phyloP scores from a whole-genome alignment of 2,113 vertebrate species.

The Tachysurus fulvidraco region DNA sequence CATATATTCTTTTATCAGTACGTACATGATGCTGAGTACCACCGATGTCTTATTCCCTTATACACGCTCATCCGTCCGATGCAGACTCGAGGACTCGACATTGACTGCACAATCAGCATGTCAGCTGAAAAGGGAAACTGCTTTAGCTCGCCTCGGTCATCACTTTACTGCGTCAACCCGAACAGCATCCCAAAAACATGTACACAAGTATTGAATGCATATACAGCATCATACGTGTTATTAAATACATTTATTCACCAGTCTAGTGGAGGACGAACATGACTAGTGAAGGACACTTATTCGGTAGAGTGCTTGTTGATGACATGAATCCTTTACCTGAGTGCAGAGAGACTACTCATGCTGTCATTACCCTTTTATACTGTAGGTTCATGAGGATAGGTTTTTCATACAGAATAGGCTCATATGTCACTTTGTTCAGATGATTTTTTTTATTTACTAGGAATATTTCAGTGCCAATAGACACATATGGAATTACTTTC shows the following conservation, averaged over 20 bases:
- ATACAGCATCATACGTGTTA: background rate
- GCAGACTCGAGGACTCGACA: conserved; percentile 26
- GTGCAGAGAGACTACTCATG: background rate
- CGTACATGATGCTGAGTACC: background rate
- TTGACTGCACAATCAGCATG: conserved; percentile 16
- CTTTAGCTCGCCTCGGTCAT: background rate
- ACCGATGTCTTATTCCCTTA: background rate
- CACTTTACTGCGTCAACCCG: background rate
- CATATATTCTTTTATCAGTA: background rate
- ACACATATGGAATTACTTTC: background rate
- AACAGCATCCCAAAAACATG: background rate
- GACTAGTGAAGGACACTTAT: background rate
- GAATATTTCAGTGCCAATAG: background rate
- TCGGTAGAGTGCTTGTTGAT: background rate
- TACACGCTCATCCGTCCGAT: background rate
- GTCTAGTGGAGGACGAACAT: background rate
- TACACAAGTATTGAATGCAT: background rate
- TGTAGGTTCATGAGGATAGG: background rate
- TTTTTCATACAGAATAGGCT: background rate
- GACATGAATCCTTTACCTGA: background rate
- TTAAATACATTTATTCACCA: background rate
- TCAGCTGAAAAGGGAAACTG: conserved; percentile 15
- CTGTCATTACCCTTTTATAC: background rate
- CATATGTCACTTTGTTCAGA: background rate
- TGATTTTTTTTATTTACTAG: background rate